Evolutionary conservation across 1,140 invertebrate species (phyloP).

Genomic region (Listronotus oregonensis): DNA sequence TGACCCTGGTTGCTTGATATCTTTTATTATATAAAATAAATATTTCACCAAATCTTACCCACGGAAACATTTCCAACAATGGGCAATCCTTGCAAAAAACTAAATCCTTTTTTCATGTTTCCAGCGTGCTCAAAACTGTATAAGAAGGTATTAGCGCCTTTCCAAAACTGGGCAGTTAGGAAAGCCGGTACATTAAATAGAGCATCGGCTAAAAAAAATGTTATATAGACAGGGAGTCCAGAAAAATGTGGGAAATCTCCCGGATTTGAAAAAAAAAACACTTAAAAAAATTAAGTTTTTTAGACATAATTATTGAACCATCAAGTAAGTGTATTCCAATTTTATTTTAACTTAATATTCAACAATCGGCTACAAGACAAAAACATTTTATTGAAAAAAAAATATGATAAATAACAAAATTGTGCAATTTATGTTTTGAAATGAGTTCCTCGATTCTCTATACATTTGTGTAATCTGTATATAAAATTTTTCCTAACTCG

Average conservation of each 20-base stretch:
- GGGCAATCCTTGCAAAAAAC: constrained; percentile 67
- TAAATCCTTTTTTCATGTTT: constrained; percentile 63
- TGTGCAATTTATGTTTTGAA: no score
- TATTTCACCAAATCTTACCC: constrained; percentile 4
- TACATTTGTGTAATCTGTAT: no score
- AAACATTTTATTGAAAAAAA: no score
- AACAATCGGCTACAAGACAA: neutral
- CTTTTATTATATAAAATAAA: no score
- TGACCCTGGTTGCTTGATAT: no score
- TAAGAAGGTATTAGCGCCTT: constrained; percentile 64
- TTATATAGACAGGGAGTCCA: neutral
- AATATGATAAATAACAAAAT: no score
- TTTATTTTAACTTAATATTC: neutral
- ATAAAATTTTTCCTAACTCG: no score
- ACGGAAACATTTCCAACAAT: constrained; percentile 53
- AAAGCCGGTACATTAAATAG: constrained; percentile 76
- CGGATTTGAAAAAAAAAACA: no score
- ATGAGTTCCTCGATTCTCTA: no score
- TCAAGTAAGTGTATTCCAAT: neutral
- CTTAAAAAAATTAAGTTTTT: no score
- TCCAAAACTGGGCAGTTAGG: constrained; percentile 69
- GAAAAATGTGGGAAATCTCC: no score
- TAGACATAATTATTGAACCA: no score
- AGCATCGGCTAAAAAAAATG: constrained; percentile 63
- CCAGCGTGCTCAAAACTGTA: constrained; percentile 76